phyloP scores from a whole-genome alignment of 2,797 vertebrate species.

The Hydrocynus forskahlii region DNA sequence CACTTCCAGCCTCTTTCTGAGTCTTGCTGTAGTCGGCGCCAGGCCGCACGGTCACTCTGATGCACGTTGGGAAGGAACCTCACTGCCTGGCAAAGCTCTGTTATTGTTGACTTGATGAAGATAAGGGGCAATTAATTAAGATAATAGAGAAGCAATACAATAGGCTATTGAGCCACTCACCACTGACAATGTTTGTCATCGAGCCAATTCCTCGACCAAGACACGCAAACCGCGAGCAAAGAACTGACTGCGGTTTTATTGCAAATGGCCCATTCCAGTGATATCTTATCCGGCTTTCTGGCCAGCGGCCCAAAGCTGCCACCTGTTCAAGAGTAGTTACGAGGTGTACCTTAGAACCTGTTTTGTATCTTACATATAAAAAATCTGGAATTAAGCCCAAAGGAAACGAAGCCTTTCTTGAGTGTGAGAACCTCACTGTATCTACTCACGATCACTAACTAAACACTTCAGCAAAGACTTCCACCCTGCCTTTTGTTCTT shows the following conservation, averaged over 20 bases:
- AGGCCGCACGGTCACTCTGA: conserved; percentile 56
- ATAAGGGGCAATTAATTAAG: conserved; percentile 74
- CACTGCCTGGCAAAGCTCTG: conserved; percentile 59
- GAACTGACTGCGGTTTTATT: conserved; percentile 18
- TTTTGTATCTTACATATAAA: neutral
- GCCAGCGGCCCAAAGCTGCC: neutral
- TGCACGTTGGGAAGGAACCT: conserved; percentile 70
- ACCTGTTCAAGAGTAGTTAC: conserved; percentile 19
- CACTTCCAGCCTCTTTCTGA: conserved; percentile 43
- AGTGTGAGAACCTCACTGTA: conserved; percentile 4
- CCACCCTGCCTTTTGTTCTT: conserved; percentile 21
- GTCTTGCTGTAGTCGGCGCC: conserved; percentile 61
- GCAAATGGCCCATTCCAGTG: conserved; percentile 1
- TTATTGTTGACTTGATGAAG: conserved; percentile 66
- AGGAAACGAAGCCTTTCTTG: neutral
- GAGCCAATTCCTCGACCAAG: conserved; percentile 37
- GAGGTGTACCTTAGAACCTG: neutral
- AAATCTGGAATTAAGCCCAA: neutral
- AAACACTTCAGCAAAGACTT: conserved; percentile 7
- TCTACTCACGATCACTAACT: conserved; percentile 19
- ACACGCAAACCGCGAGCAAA: conserved; percentile 35
- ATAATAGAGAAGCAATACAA: conserved; percentile 62
- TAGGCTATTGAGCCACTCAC: conserved; percentile 61
- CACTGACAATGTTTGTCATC: conserved; percentile 12
- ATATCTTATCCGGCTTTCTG: conserved; percentile 3